A percentile compares a stretch with the other conserved stretches of the same genome.
Evolutionary conservation across 2,113 vertebrate species (phyloP).

Genomic region (Megaleporinus macrocephalus): DNA sequence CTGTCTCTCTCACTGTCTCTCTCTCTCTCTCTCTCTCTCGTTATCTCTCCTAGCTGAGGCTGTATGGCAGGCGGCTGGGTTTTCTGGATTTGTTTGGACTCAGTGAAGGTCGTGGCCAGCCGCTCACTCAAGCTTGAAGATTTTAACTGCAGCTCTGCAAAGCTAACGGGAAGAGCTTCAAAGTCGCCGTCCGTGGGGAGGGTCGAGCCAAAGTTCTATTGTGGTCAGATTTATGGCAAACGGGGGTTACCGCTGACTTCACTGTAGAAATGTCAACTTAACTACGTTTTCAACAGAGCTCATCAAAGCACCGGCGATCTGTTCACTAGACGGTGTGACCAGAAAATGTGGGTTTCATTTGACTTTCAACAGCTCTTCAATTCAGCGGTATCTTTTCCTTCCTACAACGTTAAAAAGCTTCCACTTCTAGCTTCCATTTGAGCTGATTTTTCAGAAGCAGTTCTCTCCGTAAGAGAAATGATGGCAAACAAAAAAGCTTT

Average conservation of each 20-base stretch:
- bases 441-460: not conserved
- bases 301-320: not conserved
- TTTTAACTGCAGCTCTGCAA: conserved; percentile 29
- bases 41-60: conserved; percentile 9
- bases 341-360: not conserved
- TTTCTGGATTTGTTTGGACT: conserved; percentile 26
- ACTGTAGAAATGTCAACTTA: conserved; percentile 15
- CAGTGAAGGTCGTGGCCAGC: conserved; percentile 13
- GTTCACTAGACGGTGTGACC: not conserved
- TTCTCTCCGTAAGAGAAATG: conserved; percentile 1
- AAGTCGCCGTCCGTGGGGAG: conserved; percentile 2
- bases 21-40: not conserved
- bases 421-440: not conserved
- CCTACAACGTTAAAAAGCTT: not conserved
- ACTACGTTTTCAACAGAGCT: not conserved
- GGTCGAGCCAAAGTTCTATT: conserved; percentile 12
- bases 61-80: conserved; percentile 13
- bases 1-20: too few relatives aligned
- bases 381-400: not conserved
- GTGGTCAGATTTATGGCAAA: not conserved
- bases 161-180: conserved; percentile 12
- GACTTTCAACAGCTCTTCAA: not conserved
- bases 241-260: not conserved
- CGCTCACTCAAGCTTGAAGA: conserved; percentile 39
- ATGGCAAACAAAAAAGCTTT: conserved; percentile 33